Evolutionary conservation across 2,888 invertebrate genomes (phyloP).

Genomic region (Tenthredo scrophulariae): DNA sequence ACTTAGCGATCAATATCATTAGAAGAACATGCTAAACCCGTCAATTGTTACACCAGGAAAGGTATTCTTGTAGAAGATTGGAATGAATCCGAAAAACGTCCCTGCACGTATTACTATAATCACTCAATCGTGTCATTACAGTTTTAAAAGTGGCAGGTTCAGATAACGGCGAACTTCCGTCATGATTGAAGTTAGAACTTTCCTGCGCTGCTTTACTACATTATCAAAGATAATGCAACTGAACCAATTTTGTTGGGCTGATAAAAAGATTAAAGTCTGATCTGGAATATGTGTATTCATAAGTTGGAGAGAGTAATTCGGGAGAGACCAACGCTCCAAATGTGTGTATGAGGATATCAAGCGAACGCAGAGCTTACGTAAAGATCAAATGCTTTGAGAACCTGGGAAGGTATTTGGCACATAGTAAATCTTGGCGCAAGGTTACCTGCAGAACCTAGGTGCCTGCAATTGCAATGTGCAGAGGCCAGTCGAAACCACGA

Average conservation of each 20-base stretch:
- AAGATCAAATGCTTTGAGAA: not conserved
- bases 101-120: not conserved
- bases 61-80: not conserved
- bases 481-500: not conserved
- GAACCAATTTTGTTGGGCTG: not conserved
- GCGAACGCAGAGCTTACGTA: not conserved
- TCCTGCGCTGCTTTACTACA: not conserved
- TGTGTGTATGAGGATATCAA: not conserved
- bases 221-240: not conserved
- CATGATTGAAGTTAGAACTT: not conserved
- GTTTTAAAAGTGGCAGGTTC: not conserved
- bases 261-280: not conserved
- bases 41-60: not conserved
- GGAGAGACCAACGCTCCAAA: not conserved
- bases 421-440: not conserved
- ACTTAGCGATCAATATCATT: not conserved
- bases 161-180: slow-evolving; percentile 3
- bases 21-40: not conserved
- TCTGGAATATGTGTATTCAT: not conserved
- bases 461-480: not conserved
- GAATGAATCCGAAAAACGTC: not conserved
- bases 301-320: not conserved
- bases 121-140: slow-evolving; percentile 7
- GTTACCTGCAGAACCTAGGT: slow-evolving; percentile 16
- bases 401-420: not conserved